phyloP scores from a whole-genome alignment of 2,113 vertebrate species.

The Psammodynastes pulverulentus region DNA sequence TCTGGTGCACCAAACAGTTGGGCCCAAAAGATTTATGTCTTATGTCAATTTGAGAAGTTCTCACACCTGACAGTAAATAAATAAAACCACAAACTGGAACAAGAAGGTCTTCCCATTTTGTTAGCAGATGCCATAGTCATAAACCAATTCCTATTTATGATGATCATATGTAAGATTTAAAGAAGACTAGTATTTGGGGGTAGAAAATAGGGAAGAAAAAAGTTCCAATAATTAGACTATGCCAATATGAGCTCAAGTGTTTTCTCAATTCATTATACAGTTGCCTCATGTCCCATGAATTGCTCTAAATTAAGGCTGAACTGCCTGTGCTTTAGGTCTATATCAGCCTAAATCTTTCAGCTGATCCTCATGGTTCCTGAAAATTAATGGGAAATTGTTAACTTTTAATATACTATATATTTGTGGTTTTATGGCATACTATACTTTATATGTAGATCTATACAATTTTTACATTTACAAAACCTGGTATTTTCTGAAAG shows the following conservation, averaged over 20 bases:
- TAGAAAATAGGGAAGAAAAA: background rate
- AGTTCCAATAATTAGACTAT: background rate
- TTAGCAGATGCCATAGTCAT: background rate
- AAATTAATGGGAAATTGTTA: background rate
- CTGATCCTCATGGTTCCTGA: background rate
- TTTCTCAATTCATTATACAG: background rate
- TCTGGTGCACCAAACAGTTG: background rate
- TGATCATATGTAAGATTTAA: background rate
- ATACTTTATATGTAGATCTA: slow-evolving; percentile 3
- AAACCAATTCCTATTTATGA: background rate
- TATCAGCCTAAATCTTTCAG: background rate
- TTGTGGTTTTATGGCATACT: slow-evolving; percentile 17
- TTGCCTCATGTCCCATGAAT: background rate
- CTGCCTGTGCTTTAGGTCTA: background rate
- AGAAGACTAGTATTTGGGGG: background rate
- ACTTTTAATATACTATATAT: background rate
- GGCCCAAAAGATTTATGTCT: background rate
- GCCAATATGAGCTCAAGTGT: background rate
- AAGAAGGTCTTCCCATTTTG: background rate
- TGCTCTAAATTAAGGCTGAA: background rate
- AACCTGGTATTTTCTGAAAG: slow-evolving; percentile 21
- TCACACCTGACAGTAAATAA: background rate
- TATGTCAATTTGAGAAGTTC: background rate
- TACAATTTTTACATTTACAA: slow-evolving; percentile 12
- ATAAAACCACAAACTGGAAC: background rate